Base-by-base conservation (phyloP, 2,888 invertebrate species). In the Troides oblongomaculatus region DNA sequence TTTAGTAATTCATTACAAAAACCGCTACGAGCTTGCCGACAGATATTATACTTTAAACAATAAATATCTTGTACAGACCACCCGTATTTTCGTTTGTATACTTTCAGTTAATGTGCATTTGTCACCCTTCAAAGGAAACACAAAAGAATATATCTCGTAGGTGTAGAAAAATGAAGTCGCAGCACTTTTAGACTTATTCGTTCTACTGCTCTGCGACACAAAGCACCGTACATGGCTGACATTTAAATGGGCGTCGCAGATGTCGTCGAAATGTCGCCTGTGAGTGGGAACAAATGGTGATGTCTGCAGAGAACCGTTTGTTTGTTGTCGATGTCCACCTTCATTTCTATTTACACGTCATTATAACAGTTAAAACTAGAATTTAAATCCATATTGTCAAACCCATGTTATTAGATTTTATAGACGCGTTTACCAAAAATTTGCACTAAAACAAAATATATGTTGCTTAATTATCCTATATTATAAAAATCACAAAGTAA, bases 171-270 rank as follows among this genome's bases (percentile, higher is more conserved):
- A 69, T 57, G 25, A 65, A 62, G 64, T 61, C 56, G 58, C 56
- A 62, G 58, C 56, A 62, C 65, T 43, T 62, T 61, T 30, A 57
- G 57, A 69, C 58, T 69, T 61, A 66, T 53, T 61, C 66, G 62
- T 68, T 58, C 36, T 46, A 30, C 61, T 56, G 60, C 46, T 61
- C 46, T 65, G 64, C 64, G 61, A 69, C 69, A 64, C 64, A 69
- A 65, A 69, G 65, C 69, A 69, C 62, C 62, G 60, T 56, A 57
- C n/a, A 65, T 30, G 64, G 69, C 57, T 62, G 69, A 65, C 65
- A 69, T 69, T 69, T 69, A 69, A 69, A 69, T 69, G 69, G 69
- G 57, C 57, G 57, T 65, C 69, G 65, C 69, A 69, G 69, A 69
- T 69, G 69, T 69, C 69, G 64, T 62, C 57, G 64, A 65, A 69